These are phyloP conservation scores for Carposina sasakii DNA, from an alignment of 1,140 invertebrate species.

Conservation along the genomic window DNA sequence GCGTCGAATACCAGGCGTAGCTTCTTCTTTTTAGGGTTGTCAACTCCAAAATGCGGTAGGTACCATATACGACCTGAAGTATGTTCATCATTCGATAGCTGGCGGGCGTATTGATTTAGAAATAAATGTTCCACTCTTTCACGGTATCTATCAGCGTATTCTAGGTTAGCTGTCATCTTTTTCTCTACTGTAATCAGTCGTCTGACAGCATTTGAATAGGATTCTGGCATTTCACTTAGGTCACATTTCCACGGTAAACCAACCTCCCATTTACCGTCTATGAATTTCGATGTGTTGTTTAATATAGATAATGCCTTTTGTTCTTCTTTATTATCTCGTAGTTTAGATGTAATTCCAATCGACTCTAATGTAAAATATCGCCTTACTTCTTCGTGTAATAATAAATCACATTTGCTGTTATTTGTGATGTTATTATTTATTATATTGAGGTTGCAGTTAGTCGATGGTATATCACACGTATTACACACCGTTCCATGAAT, in stretches of 20 bases:
- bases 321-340: constrained; percentile 2
- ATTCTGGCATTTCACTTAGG: constrained; percentile 17
- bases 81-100: background rate
- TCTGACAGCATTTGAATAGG: constrained; percentile 1
- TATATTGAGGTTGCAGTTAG: too few relatives aligned
- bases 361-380: constrained; percentile 1
- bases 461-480: too few relatives aligned
- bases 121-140: constrained; percentile 11
- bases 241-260: constrained; percentile 23
- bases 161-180: constrained; percentile 9
- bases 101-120: constrained; percentile 15
- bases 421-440: too few relatives aligned
- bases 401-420: too few relatives aligned
- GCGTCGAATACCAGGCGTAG: constrained; percentile 31
- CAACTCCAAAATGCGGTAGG: constrained; percentile 28
- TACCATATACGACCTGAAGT: constrained; percentile 18
- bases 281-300: constrained; percentile 14
- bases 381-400: background rate
- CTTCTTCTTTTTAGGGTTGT: constrained; percentile 10
- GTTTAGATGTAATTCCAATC: too few relatives aligned
- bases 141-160: constrained; percentile 12
- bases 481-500: background rate
- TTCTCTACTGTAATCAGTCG: constrained; percentile 12
- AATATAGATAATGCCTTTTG: constrained; percentile 15
- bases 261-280: constrained; percentile 22